Base-by-base conservation (phyloP, 1,140 invertebrate genomes). In the Ostrea edulis region DNA sequence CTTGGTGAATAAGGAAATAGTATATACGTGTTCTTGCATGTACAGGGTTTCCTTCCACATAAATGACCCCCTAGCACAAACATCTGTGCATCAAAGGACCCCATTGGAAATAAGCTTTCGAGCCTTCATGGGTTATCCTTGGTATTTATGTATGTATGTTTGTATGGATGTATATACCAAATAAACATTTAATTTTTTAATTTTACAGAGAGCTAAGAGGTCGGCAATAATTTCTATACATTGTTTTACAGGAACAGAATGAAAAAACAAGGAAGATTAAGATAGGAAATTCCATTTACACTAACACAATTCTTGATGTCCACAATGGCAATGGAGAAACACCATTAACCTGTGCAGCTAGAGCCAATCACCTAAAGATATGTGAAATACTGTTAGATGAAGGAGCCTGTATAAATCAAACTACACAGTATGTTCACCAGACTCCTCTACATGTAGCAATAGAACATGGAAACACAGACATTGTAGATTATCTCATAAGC, bases 241-340 rank as follows among this genome's bases (percentile, higher is more conserved):
- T n/a, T 54, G 55, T 71, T 88, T 86, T 25, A 55, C 25, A 81
- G 84, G 84, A 86, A 55, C 20, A 88, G 84, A 53, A 85, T 52
- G 83, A 89, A 11, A 51, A 53, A 44, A 17, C 44, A 83, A 86
- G 58, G 54, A 83, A 77, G 29, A 81, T 22, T 12, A 82, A 68
- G 62, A 55, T 84, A 14, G 83, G 53, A 51, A 84, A 88, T 54
- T 22, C 20, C 53, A 55, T 86, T 22, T 84, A 53, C 44, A 22
- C 35, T 22, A 53, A 29, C 14, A 84, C 88, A 52, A 71, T 86
- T 44, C 68, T 88, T 8, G 77, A 88, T 65, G 58, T 44, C 12
- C 86, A 88, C 25, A 90, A 93, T 89, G 90, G 87, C 12, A 55
- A 92, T 86, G 92, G 93, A 2, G 86, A 92, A 58, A 93, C 93